Conservation (phyloP, 2,797 vertebrate genomes). For the Centropyge bicolor region DNA sequence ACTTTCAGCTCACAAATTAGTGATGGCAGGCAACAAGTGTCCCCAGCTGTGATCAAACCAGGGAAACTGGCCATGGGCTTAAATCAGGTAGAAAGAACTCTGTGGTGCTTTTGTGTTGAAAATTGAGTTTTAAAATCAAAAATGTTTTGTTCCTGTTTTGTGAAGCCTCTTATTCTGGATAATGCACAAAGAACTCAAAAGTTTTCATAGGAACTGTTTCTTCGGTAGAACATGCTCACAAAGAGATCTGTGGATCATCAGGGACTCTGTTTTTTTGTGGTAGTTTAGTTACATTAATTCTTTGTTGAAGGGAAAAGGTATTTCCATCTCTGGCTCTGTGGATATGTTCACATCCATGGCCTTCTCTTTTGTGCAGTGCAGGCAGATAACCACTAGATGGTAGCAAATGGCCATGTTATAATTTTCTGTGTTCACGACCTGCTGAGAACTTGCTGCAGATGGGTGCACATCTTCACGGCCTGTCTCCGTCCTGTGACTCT, state of each 20-base stretch:
- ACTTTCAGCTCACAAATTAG: not conserved
- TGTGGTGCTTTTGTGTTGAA: too few relatives aligned
- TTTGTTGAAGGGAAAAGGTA: not conserved
- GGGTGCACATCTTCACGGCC: not conserved
- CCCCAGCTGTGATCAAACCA: not conserved
- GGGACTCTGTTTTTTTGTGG: not conserved
- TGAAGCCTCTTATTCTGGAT: not conserved
- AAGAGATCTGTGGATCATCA: not conserved
- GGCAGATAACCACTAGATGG: slow-evolving; percentile 60
- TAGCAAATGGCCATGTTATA: slow-evolving; percentile 17
- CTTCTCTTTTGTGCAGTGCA: not conserved
- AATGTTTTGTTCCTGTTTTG: not conserved
- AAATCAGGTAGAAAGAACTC: not conserved
- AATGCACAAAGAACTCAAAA: not conserved
- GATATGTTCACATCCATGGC: too few relatives aligned
- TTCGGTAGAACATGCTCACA: not conserved
- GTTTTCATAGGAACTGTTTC: not conserved
- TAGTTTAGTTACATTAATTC: not conserved
- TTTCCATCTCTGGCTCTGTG: not conserved
- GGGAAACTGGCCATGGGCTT: not conserved
- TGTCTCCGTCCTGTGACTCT: not conserved
- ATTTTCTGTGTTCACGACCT: not conserved
- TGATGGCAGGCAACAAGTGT: not conserved
- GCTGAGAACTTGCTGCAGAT: slow-evolving; percentile 9
- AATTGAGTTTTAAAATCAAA: too few relatives aligned